Base-by-base conservation (phyloP, 1,140 invertebrate genomes). In the Gonatopus flavifemur region DNA sequence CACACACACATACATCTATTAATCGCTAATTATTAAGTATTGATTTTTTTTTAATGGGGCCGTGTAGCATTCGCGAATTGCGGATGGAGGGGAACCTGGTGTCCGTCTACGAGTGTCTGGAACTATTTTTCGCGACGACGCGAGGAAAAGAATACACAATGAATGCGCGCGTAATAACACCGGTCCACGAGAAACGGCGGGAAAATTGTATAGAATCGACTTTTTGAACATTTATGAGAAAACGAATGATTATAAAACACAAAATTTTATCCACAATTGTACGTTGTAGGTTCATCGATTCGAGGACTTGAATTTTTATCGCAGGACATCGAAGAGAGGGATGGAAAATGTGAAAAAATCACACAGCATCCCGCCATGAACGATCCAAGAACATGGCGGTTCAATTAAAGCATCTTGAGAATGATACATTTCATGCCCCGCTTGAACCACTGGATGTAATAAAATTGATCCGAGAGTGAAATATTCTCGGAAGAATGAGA, bases 21-120 rank as follows among this genome's bases (percentile, higher is more conserved):
- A 77, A 76, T 76, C 74, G 66, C 66, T 76, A 74, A 77, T 77
- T 76, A 74, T 77, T 71, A 70, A 70, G 72, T 76, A 77, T 77
- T 77, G 74, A 77, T 77, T 77, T 77, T 76, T 57, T 74, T 73
- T 64, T 64, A 69, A 70, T 64, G 65, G 66, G 66, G 62, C 55
- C 62, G 63, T n/a, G n/a, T 66, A 60, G 55, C 62, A 55, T 68
- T 55, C 47, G 42, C 44, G 38, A 49, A n/a, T n/a, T n/a, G n/a
- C n/a, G n/a, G n/a, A n/a, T n/a, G n/a, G n/a, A 55, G 47, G 63
- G 59, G 56, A 55, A 42, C 44, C 40, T 53, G 62, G n/a, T n/a
- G n/a, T 46, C 48, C 57, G 57, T 47, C 57, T 53, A 48, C 59
- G 57, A 67, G 52, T 66, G 62, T 43, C 43, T 42, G 64, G 57